phyloP scores from a whole-genome alignment of 64 coral and sea anemone species.

The Stichodactyla mertensii region DNA sequence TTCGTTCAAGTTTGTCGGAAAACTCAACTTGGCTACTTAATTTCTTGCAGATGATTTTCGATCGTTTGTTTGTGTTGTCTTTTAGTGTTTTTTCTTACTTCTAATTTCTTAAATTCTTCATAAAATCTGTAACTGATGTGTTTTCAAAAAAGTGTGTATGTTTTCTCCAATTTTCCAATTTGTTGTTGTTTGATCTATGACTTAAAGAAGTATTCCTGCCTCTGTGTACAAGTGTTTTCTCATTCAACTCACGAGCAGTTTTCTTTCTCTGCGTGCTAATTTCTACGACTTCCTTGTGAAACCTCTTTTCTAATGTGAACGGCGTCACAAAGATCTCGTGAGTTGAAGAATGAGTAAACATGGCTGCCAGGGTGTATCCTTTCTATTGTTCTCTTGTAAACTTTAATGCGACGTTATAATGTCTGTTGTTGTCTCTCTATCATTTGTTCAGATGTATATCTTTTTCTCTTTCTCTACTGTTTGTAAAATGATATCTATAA shows the following conservation, averaged over 20 bases:
- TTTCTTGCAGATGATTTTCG: too few relatives aligned
- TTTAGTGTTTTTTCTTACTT: not conserved
- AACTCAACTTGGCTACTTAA: not conserved
- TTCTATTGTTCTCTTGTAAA: not conserved
- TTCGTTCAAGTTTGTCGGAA: not conserved
- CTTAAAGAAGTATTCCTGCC: not conserved
- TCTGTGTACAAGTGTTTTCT: not conserved
- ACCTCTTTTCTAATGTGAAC: not conserved
- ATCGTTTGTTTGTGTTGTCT: not conserved
- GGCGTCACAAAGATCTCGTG: not conserved
- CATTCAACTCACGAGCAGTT: not conserved
- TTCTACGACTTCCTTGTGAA: not conserved
- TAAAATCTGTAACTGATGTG: not conserved
- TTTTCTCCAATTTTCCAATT: not conserved
- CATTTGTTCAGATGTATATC: not conserved
- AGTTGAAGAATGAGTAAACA: not conserved
- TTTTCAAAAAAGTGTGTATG: not conserved
- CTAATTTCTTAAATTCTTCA: not conserved
- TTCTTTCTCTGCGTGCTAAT: not conserved
- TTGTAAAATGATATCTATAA: conserved; percentile 2
- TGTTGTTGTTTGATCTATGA: not conserved
- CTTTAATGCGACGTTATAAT: not conserved
- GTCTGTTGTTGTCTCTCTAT: not conserved
- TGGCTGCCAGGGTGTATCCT: not conserved
- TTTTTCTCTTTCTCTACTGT: not conserved